A percentile compares a stretch with the other conserved stretches of the same genome.
Conservation (phyloP, 2,113 vertebrate genomes). For the Nycticryphes semicollaris region DNA sequence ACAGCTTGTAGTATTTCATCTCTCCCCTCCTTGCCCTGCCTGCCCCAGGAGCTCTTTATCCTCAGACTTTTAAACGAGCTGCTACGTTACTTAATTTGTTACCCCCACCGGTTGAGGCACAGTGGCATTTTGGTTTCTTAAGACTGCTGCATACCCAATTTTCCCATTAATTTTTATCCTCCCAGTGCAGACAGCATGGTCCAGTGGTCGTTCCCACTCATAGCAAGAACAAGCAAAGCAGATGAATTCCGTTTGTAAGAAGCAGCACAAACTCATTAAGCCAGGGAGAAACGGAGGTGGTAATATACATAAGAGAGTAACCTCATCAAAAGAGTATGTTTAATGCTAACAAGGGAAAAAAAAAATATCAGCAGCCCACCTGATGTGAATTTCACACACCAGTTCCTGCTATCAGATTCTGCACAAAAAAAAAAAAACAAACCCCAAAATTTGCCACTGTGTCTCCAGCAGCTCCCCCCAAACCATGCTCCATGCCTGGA, state of each 20-base stretch:
- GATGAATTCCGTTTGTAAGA: background rate
- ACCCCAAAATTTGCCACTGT: background rate
- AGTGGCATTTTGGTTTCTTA: background rate
- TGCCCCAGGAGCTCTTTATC: background rate
- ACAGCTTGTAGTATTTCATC: background rate
- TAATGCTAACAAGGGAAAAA: background rate
- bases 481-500: rapidly evolving
- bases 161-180: background rate
- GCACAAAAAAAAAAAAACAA: background rate
- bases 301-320: background rate
- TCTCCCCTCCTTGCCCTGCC: background rate
- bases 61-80: background rate
- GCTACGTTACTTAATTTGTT: background rate
- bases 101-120: background rate
- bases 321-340: background rate
- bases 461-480: background rate
- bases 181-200: background rate
- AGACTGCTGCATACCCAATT: background rate
- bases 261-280: conserved; percentile 6
- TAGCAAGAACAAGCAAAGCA: background rate
- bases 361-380: background rate
- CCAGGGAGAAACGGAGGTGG: background rate
- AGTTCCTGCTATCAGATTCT: background rate
- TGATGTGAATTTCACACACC: background rate
- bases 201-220: background rate